These are phyloP conservation scores for Oreortyx pictus DNA, from an alignment of 2,797 vertebrate species.

Conservation along the genomic window DNA sequence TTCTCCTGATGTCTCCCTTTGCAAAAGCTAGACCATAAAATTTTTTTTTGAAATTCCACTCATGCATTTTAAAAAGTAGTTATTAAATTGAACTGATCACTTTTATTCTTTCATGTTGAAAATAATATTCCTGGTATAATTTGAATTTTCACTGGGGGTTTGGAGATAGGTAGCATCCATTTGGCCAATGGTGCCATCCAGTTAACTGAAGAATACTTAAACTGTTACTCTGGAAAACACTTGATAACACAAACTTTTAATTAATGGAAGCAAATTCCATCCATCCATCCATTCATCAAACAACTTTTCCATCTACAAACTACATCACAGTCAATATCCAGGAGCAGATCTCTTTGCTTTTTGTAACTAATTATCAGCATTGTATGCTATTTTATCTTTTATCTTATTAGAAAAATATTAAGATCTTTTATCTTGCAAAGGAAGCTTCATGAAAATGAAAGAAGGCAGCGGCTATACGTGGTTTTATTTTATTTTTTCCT, in stretches of 20 bases:
- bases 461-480: neutral
- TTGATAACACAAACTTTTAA: conserved; percentile 16
- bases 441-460: neutral
- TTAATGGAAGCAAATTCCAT: conserved; percentile 1
- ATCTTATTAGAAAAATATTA: neutral
- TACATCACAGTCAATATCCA: neutral
- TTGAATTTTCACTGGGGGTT: neutral
- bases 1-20: neutral
- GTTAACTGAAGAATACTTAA: neutral
- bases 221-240: neutral
- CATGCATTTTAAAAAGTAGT: neutral
- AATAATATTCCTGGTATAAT: neutral
- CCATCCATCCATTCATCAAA: neutral
- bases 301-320: conserved; percentile 6
- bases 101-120: neutral
- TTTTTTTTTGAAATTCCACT: conserved; percentile 7
- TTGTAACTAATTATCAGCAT: conserved; percentile 1
- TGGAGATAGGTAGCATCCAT: neutral
- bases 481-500: neutral
- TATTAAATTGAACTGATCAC: neutral
- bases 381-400: neutral
- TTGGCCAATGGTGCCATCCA: neutral
- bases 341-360: conserved; percentile 32
- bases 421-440: conserved; percentile 1
- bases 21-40: neutral